Evolutionary conservation across 64 coral and sea anemone genomes (phyloP).

Genomic region (Montipora capricornis): DNA sequence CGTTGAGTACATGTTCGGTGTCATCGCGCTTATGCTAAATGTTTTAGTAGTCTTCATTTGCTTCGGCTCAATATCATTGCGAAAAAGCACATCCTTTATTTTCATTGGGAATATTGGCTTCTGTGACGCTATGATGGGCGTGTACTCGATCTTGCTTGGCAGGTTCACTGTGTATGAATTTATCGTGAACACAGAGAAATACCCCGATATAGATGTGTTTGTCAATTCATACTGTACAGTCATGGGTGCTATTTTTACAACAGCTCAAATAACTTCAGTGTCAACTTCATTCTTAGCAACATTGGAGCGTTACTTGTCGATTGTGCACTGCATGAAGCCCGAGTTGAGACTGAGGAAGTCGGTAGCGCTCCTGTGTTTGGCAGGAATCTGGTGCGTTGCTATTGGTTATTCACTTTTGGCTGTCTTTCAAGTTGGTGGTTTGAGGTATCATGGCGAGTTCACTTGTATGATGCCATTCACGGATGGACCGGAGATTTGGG

Average conservation of each 20-base stretch:
- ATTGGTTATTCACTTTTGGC: conserved; percentile 50
- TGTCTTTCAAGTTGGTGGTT: conserved; percentile 44
- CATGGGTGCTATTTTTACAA: conserved; percentile 62
- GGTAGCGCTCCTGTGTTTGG: neutral
- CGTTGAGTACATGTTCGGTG: conserved; percentile 53
- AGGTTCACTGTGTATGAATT: conserved; percentile 72
- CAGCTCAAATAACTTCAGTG: conserved; percentile 36
- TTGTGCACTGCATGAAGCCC: conserved; percentile 68
- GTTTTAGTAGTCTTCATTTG: conserved; percentile 34
- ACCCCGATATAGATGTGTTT: conserved; percentile 32
- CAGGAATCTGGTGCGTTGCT: conserved; percentile 26
- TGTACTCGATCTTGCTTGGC: conserved; percentile 60
- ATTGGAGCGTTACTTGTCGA: conserved; percentile 44
- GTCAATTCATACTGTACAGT: conserved; percentile 52
- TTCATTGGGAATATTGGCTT: conserved; percentile 53
- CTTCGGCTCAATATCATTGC: neutral
- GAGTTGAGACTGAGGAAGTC: conserved; percentile 13
- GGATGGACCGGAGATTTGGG: neutral
- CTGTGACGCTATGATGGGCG: conserved; percentile 58
- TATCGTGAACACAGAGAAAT: conserved; percentile 25
- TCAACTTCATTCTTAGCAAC: conserved; percentile 55
- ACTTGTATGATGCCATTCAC: conserved; percentile 71
- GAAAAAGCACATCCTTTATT: conserved; percentile 55
- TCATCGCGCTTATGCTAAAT: conserved; percentile 25
- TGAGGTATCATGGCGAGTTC: conserved; percentile 68